Percentiles rank a stretch among this genome's conserved stretches.
These are phyloP conservation scores for Gambusia yucatana DNA, from an alignment of 2,797 vertebrate species.

Conservation along the genomic window DNA sequence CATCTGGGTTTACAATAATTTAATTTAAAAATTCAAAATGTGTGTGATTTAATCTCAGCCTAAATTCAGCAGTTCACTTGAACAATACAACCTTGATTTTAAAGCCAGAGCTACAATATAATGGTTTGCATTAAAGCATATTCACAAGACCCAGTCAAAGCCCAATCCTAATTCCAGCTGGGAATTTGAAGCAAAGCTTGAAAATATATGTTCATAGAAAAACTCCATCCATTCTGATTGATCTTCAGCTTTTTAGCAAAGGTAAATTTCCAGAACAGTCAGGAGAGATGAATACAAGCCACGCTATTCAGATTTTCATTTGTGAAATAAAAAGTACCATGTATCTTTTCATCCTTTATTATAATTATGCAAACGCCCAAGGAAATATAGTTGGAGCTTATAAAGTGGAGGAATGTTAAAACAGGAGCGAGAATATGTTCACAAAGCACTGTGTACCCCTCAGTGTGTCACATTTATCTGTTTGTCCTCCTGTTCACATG, in stretches of 20 bases:
- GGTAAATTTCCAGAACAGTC: background rate
- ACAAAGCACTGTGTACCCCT: slow-evolving; percentile 8
- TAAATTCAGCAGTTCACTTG: background rate
- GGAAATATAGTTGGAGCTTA: background rate
- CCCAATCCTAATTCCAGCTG: background rate
- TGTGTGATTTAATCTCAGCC: background rate
- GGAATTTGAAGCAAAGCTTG: background rate
- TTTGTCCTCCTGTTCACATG: slow-evolving; percentile 45
- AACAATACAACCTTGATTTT: background rate
- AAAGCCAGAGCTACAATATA: background rate
- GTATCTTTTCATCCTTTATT: background rate
- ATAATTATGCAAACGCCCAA: background rate
- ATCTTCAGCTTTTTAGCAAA: background rate
- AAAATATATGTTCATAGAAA: background rate
- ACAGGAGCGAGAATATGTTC: background rate
- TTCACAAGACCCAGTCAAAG: background rate
- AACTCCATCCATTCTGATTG: background rate
- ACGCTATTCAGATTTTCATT: background rate
- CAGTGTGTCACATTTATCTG: slow-evolving; percentile 43
- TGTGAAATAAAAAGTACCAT: background rate
- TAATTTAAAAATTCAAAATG: background rate
- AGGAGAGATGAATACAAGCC: background rate
- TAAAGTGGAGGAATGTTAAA: background rate
- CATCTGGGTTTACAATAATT: background rate
- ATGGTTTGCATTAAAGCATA: background rate